Conservation (phyloP, 2,888 invertebrate genomes). For the Callimorpha dominula region DNA sequence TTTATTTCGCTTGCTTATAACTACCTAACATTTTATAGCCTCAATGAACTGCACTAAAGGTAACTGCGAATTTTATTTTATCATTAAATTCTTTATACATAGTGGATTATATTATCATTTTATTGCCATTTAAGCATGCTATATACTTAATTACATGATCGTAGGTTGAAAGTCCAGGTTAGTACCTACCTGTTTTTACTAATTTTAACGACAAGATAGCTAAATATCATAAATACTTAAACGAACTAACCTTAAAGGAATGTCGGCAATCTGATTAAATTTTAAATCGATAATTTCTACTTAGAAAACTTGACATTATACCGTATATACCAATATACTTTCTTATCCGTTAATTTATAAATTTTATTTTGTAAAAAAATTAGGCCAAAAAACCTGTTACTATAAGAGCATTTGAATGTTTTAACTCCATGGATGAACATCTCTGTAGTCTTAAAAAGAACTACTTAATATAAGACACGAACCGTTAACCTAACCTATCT, state of each 20-base stretch:
- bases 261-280: background rate
- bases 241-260: background rate
- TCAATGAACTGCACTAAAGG: slow-evolving; percentile 41
- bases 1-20: slow-evolving; percentile 38
- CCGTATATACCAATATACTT: no score
- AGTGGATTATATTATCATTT: slow-evolving; percentile 27
- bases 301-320: no score
- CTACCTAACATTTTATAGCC: slow-evolving; percentile 40
- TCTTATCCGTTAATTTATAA: no score
- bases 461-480: no score
- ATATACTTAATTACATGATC: slow-evolving; percentile 24
- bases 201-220: background rate
- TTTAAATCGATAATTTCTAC: background rate
- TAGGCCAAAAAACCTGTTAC: no score
- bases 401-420: no score
- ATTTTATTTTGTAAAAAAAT: no score
- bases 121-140: slow-evolving; percentile 30
- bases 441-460: no score
- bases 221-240: background rate
- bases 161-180: slow-evolving; percentile 6
- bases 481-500: no score
- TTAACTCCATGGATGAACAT: no score
- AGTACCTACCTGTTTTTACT: background rate
- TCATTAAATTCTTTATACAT: slow-evolving; percentile 40
- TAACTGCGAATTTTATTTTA: slow-evolving; percentile 39